Conservation (phyloP, 2,797 vertebrate genomes). For the Alfaro cultratus region DNA sequence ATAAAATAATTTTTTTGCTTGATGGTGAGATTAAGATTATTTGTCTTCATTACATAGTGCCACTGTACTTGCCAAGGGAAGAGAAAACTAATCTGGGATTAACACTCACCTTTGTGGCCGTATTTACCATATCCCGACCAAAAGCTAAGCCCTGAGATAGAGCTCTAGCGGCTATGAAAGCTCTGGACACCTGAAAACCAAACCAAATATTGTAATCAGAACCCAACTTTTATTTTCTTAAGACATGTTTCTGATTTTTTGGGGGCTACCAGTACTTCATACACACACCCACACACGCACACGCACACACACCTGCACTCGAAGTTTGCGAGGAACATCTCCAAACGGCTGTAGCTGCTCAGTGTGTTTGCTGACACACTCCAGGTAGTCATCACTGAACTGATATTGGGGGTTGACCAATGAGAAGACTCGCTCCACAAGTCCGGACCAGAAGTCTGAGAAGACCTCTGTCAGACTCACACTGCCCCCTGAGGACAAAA, state of each 20-base stretch:
- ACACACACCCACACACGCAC: constrained; percentile 65
- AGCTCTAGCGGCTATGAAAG: constrained; percentile 86
- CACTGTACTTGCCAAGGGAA: neutral
- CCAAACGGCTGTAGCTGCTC: constrained; percentile 89
- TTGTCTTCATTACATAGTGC: neutral
- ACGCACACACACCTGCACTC: constrained; percentile 80
- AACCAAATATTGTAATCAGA: constrained; percentile 10
- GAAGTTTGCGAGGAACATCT: constrained; percentile 87
- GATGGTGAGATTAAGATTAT: neutral
- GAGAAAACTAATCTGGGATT: constrained; percentile 5
- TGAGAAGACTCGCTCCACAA: constrained; percentile 89
- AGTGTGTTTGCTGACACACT: constrained; percentile 87
- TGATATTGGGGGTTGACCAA: constrained; percentile 91
- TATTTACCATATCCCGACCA: constrained; percentile 86
- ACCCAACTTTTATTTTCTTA: neutral
- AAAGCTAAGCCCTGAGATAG: constrained; percentile 86
- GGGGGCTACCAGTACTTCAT: neutral
- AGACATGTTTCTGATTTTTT: neutral
- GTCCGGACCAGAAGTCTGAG: constrained; percentile 88
- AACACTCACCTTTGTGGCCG: constrained; percentile 84
- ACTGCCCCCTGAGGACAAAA: constrained; percentile 73
- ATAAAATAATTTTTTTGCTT: neutral
- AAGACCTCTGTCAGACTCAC: constrained; percentile 87
- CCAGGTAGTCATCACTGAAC: constrained; percentile 88
- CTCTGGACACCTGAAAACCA: constrained; percentile 81